Evolutionary conservation across 1,140 invertebrate species (phyloP), one percentile per base, ranked within the genome.

Genomic region (Arctopsyche grandis): DNA sequence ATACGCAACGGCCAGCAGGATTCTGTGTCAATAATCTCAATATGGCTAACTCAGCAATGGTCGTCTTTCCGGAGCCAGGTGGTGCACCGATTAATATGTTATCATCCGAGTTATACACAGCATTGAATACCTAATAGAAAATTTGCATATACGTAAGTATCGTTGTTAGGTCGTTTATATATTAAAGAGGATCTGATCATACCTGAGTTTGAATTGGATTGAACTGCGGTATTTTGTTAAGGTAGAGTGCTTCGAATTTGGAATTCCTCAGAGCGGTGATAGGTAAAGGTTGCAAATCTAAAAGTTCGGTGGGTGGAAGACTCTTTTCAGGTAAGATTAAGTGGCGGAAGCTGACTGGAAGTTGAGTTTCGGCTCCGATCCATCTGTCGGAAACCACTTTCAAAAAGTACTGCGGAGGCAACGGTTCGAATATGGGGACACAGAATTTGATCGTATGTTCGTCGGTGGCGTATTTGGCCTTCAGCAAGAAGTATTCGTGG

Each of bases 11-110:
- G 0, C 92, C 93, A 66, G 91, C 86, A 4, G 91, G 83, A 86
- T 93, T 93, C 79, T 93, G 91, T 1, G 94, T 91, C 73, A 99
- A 92, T 82, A 99, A 89, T 75, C 98, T 89, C 44, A 99, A 90
- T 38, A 99, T 93, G 0, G 98, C 98, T 87, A 99, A 98, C 86
- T 99, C 99, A 0, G 97, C 98, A 77, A 98, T 96, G 0, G 98
- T 94, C 0, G 97, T 98, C 88, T 99, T 99, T 0, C 98, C 98
- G 0, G 97, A 98, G 0, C 98, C 98, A 12, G 97, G 97, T 0
- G 99, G 98, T 0, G 99, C 98, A 7, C 98, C 98, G 78, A 99
- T 93, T 86, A 99, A 99, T 0, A 99, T 96, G 88, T 99, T 99
- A 84, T 99, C 99, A 87, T 99, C 98, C 14, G 94, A 97, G 88